phyloP scores from a whole-genome alignment of 2,113 vertebrate genomes.

The Gopherus flavomarginatus region DNA sequence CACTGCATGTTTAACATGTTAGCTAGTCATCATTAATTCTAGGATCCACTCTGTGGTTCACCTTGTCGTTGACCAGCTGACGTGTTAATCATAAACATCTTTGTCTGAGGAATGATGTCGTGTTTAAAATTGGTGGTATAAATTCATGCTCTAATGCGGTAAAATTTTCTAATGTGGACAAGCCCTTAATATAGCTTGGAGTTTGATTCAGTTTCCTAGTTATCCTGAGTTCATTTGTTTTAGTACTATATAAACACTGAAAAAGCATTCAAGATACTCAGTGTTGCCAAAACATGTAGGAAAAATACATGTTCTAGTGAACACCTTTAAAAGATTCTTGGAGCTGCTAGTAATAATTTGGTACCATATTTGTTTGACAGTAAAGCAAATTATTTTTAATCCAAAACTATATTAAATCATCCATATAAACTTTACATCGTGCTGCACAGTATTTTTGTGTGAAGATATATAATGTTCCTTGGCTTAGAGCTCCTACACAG shows the following conservation, averaged over 20 bases:
- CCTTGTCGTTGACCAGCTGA: neutral
- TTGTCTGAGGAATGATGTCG: neutral
- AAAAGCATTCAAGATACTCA: neutral
- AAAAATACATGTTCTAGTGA: rapidly evolving
- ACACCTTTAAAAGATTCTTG: neutral
- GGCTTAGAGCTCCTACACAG: neutral
- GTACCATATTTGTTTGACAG: neutral
- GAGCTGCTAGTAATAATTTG: neutral
- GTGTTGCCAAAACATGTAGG: neutral
- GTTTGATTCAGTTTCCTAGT: neutral
- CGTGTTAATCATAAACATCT: neutral
- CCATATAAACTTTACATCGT: neutral
- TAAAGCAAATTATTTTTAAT: neutral
- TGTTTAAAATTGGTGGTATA: rapidly evolving
- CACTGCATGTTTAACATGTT: neutral
- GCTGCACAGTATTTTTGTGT: conserved; percentile 23
- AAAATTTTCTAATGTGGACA: neutral
- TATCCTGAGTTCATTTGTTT: neutral
- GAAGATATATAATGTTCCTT: conserved; percentile 18
- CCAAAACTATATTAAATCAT: neutral
- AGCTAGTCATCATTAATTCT: neutral
- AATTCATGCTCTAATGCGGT: neutral
- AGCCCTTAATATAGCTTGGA: neutral
- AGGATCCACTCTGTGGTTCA: neutral
- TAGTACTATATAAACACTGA: neutral